phyloP scores from a whole-genome alignment of 2,888 invertebrate genomes.

The Syritta pipiens region DNA sequence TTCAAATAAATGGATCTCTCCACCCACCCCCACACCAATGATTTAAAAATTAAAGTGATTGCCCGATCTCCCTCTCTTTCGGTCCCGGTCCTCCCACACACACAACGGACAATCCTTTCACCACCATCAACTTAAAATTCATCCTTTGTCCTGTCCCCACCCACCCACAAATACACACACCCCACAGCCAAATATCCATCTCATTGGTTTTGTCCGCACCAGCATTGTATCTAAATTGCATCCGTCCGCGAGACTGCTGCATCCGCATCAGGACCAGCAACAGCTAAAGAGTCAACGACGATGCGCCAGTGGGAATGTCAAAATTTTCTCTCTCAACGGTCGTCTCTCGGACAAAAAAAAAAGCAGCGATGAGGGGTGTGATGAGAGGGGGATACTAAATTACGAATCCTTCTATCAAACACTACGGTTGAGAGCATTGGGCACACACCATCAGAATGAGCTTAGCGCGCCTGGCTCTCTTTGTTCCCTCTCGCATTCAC shows the following conservation, averaged over 20 bases:
- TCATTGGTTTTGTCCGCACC: conserved; percentile 6
- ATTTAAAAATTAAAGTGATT: conserved; percentile 38
- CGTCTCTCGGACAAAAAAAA: neutral
- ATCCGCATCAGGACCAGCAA: conserved; percentile 9
- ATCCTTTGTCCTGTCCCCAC: conserved; percentile 1
- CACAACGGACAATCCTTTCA: neutral
- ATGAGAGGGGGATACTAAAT: conserved; percentile 7
- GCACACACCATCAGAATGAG: conserved; percentile 4
- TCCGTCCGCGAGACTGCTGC: conserved; percentile 10
- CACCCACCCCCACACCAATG: neutral
- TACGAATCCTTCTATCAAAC: conserved; percentile 37
- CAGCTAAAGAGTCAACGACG: conserved; percentile 43
- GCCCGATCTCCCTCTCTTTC: conserved; percentile 1
- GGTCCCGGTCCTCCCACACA: neutral
- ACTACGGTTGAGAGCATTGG: conserved; percentile 19
- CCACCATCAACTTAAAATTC: conserved; percentile 6
- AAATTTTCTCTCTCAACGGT: neutral
- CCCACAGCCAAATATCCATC: conserved; percentile 30
- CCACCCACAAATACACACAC: neutral
- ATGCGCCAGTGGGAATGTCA: conserved; percentile 7
- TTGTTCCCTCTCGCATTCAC: conserved; percentile 15
- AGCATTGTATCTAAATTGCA: conserved; percentile 24
- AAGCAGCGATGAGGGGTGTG: neutral
- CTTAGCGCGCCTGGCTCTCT: conserved; percentile 3
- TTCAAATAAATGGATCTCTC: neutral